Percentiles rank a stretch among this genome's conserved stretches.
Conservation (phyloP, 2,113 vertebrate species). For the Calidris pygmaea region DNA sequence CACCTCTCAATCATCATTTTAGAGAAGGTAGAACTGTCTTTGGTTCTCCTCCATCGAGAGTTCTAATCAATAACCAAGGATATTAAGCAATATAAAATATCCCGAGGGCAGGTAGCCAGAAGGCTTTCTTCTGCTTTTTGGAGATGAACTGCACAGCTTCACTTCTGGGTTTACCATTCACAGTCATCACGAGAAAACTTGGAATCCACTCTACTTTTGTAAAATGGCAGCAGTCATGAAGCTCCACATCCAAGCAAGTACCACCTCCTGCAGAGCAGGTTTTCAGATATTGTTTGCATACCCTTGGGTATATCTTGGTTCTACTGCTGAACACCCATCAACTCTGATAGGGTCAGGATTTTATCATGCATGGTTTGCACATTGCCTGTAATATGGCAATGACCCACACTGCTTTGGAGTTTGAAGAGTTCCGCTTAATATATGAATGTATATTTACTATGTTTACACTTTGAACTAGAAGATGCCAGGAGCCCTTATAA, state of each 20-base stretch:
- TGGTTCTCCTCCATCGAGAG: not conserved
- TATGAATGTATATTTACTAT: not conserved
- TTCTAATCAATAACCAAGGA: not conserved
- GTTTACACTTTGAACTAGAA: not conserved
- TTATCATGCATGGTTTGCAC: not conserved
- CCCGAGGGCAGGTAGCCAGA: not conserved
- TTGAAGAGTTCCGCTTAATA: not conserved
- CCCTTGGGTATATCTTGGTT: not conserved
- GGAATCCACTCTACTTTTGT: not conserved
- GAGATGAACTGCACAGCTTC: not conserved
- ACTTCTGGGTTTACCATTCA: not conserved
- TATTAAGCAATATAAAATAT: not conserved
- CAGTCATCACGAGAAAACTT: not conserved
- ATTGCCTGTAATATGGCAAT: not conserved
- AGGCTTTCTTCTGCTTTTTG: not conserved
- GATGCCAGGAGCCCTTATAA: not conserved
- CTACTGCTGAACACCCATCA: not conserved
- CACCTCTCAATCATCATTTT: not conserved
- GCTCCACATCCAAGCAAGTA: not conserved
- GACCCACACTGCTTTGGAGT: not conserved
- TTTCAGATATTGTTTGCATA: not conserved
- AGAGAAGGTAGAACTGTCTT: not conserved
- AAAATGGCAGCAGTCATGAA: not conserved
- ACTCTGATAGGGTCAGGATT: not conserved
- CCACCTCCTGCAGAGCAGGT: not conserved